Base-by-base conservation (phyloP, 2,888 invertebrate genomes). In the Epirrhoe tristata region DNA sequence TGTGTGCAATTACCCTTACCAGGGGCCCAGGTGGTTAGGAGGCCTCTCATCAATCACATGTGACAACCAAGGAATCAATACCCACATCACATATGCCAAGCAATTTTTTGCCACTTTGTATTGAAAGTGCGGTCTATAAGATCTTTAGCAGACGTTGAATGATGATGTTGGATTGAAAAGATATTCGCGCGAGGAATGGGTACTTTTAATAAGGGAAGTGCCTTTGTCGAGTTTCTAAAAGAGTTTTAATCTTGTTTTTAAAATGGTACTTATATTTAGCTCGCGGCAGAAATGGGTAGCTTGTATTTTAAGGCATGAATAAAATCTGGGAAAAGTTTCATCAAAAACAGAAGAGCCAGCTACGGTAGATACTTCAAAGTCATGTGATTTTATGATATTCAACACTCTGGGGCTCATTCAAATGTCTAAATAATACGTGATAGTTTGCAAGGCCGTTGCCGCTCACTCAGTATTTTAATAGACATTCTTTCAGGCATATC, bases 11-110 rank as follows among this genome's bases (percentile, higher is more conserved):
- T 14, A 14, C 48, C 16, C 14, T 48, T 16, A 46, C 10, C 7
- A 48, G 12, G 39, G 48, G 14, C 48, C 12, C 48, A 48, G 48
- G 16, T 48, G 48, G 48, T 7, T 1, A 14, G 48, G 6, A 48
- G 16, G 6, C 14, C 14, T 48, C 6, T 14, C 16, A 48, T 48
- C 48, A 48, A 48, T 48, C 48, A 48, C 48, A 43, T 16, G 16
- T 48, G 48, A 48, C 48, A 48, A 48, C 48, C 14, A 16, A 48
- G 6, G 16, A 48, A 48, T 48, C 48, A 48, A 48, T 48, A 48
- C 16, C 48, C 39, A 16, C 48, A 16, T 12, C 12, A 46, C 5
- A 46, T 12, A 16, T 14, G 48, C 48, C 48, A 48, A 16, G 16
- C 48, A 48, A 48, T 48, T 48, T 48, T 48, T 48, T 48, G 12